Base-by-base conservation (phyloP, 2,797 vertebrate species). In the Sus cebifrons region DNA sequence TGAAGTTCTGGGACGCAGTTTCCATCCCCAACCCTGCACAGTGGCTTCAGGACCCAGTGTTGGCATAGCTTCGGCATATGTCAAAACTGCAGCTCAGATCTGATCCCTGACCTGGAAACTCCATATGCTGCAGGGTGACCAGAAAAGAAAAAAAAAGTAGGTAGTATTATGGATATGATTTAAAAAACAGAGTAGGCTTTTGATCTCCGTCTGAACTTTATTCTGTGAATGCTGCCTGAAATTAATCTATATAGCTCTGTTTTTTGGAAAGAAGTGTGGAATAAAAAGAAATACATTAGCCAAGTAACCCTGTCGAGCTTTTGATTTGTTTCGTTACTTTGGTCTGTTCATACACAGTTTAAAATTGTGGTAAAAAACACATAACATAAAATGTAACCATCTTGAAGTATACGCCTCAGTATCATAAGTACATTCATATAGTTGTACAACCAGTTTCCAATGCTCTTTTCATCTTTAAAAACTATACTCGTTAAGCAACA, bases 251-350 rank as follows among this genome's bases (percentile, higher is more conserved):
- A 1, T 40, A 64, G 29, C 25, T 89, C 49, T 78, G 23, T 79
- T 16, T 44, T 67, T 67, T 67, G 25, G 52, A 73, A 86, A 74
- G 25, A 86, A 15, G 10, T 89, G 20, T 58, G 74, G 25, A 36
- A 52, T 67, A 91, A 93, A 93, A 87, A 32, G 62, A 73, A 73
- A 11, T 62, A 58, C 13, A 65, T 68, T 65, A 85, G 62, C 85
- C 16, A 44, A 68, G 27, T 79, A 73, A 92, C 64, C 29, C 27
- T 88, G 32, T 64, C 64, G 32, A 74, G 44, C 58, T 71, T 29
- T 56, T 86, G 84, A 68, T 25, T 73, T 62, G 7, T 75, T 60
- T 54, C 14, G 21, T 91, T 58, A 82, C 54, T 70, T 89, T 77
- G 40, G 17, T 14, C 16, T 85, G 11, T 88, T 49, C 0, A 6